Evolutionary conservation across 2,888 invertebrate genomes (phyloP), one percentile per base, ranked within the genome.

Genomic region (Agrotis segetum): DNA sequence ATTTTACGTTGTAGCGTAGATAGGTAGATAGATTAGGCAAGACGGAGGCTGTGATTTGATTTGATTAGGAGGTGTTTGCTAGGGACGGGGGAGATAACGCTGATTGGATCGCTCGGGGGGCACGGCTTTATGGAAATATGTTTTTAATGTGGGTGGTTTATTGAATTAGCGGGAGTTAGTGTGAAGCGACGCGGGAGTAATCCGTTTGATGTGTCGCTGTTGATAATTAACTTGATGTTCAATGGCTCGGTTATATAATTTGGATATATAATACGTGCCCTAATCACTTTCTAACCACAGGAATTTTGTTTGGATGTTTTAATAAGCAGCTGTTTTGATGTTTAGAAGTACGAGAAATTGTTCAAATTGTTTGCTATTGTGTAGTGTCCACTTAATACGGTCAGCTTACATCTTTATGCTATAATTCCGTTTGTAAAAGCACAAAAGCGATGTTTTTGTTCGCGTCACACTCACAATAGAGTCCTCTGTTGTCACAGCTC

Each of bases 41-140:
- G 95, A 94, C 93, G 94, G 96, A 96, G 95, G 94, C 95, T 95
- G 96, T 92, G 96, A 96, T 96, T 96, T 95, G 95, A 96, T 96
- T 96, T 95, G 96, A 96, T 96, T 96, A 95, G 95, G 94, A 95
- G 96, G 96, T 96, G 96, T 96, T 95, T 89, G 95, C 91, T 87
- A 88, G 93, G 94, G 92, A 88, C 88, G 93, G 93, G 93, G 92
- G 92, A 95, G 96, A 96, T 96, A 95, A 95, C 91, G 89, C 89
- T 94, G 96, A 96, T 96, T 95, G 95, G 95, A 95, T 95, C 95
- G 93, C 90, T 83, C 87, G 89, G 90, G 90, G 89, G 87, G 91
- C 86, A 87, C 89, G 87, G 88, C 88, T 89, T 92, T 93, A 94
- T 95, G 94, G 94, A 96, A 96, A 96, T 96, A 96, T 96, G 96